Evolutionary conservation across 2,113 vertebrate species (phyloP).

Genomic region (Tiliqua scincoides): DNA sequence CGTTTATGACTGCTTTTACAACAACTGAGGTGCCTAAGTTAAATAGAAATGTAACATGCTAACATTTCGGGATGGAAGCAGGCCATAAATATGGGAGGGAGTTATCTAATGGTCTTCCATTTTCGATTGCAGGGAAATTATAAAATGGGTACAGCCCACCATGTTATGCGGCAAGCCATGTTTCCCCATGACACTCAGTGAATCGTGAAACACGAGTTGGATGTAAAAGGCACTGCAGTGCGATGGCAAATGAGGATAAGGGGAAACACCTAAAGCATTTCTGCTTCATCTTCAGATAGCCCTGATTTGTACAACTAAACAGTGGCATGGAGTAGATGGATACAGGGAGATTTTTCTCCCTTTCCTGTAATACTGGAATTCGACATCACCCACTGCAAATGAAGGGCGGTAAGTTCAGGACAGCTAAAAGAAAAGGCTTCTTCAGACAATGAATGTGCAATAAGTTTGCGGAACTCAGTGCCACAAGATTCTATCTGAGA

Average conservation of each 20-base stretch:
- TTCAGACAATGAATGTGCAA: too few relatives aligned
- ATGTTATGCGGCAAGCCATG: constrained; percentile 10
- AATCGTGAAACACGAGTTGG: constrained; percentile 24
- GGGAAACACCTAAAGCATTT: neutral
- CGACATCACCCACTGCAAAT: neutral
- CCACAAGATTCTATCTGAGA: neutral
- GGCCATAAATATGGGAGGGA: constrained; percentile 62
- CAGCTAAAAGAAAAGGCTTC: neutral
- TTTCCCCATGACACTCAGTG: constrained; percentile 34
- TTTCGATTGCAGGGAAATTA: constrained; percentile 66
- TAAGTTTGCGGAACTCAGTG: too few relatives aligned
- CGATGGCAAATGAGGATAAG: too few relatives aligned
- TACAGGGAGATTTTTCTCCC: too few relatives aligned
- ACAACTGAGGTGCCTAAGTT: constrained; percentile 66
- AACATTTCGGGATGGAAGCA: constrained; percentile 69
- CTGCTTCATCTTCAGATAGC: neutral
- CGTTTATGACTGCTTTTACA: constrained; percentile 74
- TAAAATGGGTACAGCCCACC: constrained; percentile 43
- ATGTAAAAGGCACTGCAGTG: constrained; percentile 18
- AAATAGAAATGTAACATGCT: constrained; percentile 65
- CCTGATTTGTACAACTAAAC: neutral
- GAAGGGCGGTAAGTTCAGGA: neutral
- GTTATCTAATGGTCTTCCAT: constrained; percentile 51
- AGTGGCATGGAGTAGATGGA: neutral
- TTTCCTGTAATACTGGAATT: neutral